phyloP scores from a whole-genome alignment of 2,888 invertebrate genomes.

The Brachylomia viminalis region DNA sequence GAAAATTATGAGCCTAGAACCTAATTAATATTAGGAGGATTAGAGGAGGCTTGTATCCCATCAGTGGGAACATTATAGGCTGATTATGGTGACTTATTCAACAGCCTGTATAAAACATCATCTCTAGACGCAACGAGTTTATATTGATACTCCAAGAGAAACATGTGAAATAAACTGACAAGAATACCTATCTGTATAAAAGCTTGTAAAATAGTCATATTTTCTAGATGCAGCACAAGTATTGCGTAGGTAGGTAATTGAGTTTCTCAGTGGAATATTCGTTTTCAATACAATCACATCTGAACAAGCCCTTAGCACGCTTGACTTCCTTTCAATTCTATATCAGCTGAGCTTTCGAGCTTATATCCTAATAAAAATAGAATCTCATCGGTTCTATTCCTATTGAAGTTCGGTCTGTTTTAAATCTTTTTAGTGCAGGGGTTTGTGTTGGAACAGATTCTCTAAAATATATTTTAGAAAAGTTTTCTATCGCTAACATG shows the following conservation, averaged over 20 bases:
- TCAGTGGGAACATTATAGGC: too few species aligned
- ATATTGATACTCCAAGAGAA: background rate
- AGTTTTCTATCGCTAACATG: background rate
- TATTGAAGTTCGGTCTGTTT: background rate
- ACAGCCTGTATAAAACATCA: background rate
- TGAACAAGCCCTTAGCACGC: background rate
- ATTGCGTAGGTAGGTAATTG: background rate
- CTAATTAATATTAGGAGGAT: background rate
- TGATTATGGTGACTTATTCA: too few species aligned
- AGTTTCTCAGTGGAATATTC: conserved; percentile 5
- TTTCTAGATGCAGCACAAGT: conserved; percentile 8
- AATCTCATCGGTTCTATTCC: background rate
- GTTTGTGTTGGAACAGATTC: background rate
- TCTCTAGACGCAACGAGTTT: background rate
- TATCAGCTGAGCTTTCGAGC: background rate
- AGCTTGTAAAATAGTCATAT: background rate
- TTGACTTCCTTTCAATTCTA: background rate
- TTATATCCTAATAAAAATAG: background rate
- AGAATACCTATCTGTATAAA: background rate
- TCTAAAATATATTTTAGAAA: background rate
- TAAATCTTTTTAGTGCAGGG: background rate
- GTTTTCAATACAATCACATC: conserved; percentile 4
- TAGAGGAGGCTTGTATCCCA: too few species aligned
- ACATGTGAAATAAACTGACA: background rate
- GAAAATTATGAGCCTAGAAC: background rate